Conservation (phyloP, 2,797 vertebrate genomes). For the Leuciscus waleckii region DNA sequence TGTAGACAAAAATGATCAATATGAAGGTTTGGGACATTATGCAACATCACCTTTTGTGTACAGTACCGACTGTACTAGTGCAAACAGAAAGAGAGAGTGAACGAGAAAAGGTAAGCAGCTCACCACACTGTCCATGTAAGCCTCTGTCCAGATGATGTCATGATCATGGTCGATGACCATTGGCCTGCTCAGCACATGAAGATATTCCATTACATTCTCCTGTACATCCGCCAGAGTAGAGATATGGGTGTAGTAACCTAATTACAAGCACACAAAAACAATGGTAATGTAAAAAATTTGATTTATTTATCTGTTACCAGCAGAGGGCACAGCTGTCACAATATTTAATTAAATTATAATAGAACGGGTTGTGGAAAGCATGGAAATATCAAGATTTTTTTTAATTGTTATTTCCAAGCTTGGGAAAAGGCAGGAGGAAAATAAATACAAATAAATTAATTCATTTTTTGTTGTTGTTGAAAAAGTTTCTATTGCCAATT, state of each 20-base stretch:
- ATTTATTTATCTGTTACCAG: constrained; percentile 7
- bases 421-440: neutral
- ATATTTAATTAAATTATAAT: neutral
- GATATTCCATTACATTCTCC: constrained; percentile 97
- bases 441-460: neutral
- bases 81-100: constrained; percentile 20
- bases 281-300: neutral
- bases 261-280: constrained; percentile 24
- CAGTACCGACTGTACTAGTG: no score
- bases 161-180: constrained; percentile 98
- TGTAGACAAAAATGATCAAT: neutral
- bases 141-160: constrained; percentile 96
- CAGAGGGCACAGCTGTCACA: constrained; percentile 33
- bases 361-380: neutral
- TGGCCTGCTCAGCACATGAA: constrained; percentile 94
- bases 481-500: neutral
- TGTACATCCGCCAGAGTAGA: constrained; percentile 95
- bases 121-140: constrained; percentile 96
- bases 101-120: constrained; percentile 59
- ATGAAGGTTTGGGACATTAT: neutral
- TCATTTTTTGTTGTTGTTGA: no score
- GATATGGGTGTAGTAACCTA: constrained; percentile 96
- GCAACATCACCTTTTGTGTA: neutral
- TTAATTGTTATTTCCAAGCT: neutral
- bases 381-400: neutral